These are phyloP conservation scores for Pomacea maculata DNA, from an alignment of 1,140 invertebrate species.

Conservation along the genomic window DNA sequence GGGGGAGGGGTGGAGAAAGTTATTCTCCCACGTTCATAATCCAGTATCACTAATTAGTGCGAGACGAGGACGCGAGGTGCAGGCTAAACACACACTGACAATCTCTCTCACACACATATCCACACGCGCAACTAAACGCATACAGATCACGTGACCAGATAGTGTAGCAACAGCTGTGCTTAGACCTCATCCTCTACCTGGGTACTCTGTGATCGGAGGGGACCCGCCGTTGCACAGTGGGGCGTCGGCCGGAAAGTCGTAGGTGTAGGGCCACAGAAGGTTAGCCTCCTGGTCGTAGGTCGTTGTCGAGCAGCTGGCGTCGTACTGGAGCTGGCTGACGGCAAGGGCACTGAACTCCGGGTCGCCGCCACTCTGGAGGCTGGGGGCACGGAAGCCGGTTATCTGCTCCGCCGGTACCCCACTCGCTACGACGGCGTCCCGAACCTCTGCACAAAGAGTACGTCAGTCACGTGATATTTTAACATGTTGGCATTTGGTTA, in stretches of 20 bases:
- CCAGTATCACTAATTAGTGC: too few relatives aligned
- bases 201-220: neutral
- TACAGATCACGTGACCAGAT: too few relatives aligned
- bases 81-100: too few relatives aligned
- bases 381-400: slow-evolving; percentile 89
- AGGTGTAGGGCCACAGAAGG: slow-evolving; percentile 22
- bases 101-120: too few relatives aligned
- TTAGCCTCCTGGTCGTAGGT: neutral
- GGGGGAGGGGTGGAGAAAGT: too few relatives aligned
- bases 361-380: slow-evolving; percentile 92
- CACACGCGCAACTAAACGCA: too few relatives aligned
- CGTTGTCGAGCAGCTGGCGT: slow-evolving; percentile 69
- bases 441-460: slow-evolving; percentile 30
- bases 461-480: too few relatives aligned
- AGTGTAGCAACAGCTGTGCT: too few relatives aligned
- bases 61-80: too few relatives aligned
- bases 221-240: slow-evolving; percentile 14
- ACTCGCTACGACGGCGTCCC: slow-evolving; percentile 15
- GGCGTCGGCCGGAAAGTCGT: slow-evolving; percentile 16
- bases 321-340: slow-evolving; percentile 91
- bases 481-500: too few relatives aligned
- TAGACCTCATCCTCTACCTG: neutral
- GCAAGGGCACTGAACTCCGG: slow-evolving; percentile 81
- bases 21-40: too few relatives aligned
- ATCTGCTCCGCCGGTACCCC: slow-evolving; percentile 30